Evolutionary conservation across 2,113 vertebrate species (phyloP).

Genomic region (Microcebus jonahi): DNA sequence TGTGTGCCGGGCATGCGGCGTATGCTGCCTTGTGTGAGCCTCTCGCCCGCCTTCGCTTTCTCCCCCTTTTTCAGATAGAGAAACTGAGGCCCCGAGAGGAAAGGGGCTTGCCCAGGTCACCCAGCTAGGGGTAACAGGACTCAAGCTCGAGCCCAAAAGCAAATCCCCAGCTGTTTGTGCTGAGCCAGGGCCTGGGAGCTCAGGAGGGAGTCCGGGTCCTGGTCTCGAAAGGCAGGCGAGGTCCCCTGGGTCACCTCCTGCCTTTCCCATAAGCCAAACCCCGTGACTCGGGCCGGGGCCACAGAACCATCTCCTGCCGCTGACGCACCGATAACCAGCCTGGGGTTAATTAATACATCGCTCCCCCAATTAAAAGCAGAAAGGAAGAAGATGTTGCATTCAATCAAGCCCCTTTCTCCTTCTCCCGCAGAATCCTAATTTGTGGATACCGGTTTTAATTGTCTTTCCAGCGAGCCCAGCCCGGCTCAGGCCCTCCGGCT

Average conservation of each 20-base stretch:
- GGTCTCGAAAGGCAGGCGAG: not conserved
- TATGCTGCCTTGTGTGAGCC: not conserved
- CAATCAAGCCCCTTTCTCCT: slow-evolving; percentile 47
- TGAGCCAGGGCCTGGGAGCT: not conserved
- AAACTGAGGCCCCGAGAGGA: not conserved
- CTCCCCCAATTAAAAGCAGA: slow-evolving; percentile 72
- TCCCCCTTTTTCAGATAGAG: not conserved
- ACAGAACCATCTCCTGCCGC: not conserved
- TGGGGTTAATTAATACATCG: slow-evolving; percentile 69
- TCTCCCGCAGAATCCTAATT: slow-evolving; percentile 69
- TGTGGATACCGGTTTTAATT: slow-evolving; percentile 68
- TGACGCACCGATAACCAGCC: not conserved
- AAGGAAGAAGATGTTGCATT: slow-evolving; percentile 63
- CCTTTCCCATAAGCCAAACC: not conserved
- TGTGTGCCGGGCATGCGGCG: fast-evolving
- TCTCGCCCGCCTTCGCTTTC: not conserved
- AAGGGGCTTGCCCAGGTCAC: not conserved
- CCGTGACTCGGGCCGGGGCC: not conserved
- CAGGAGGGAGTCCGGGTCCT: no score
- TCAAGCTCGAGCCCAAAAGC: not conserved
- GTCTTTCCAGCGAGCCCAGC: slow-evolving; percentile 60
- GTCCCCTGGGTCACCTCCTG: not conserved
- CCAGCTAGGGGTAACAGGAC: not conserved
- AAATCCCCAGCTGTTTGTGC: not conserved
- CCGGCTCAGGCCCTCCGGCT: not conserved